Evolutionary conservation across 2,113 vertebrate genomes (phyloP), one percentile per base, ranked within the genome.

Genomic region (Prinia subflava): DNA sequence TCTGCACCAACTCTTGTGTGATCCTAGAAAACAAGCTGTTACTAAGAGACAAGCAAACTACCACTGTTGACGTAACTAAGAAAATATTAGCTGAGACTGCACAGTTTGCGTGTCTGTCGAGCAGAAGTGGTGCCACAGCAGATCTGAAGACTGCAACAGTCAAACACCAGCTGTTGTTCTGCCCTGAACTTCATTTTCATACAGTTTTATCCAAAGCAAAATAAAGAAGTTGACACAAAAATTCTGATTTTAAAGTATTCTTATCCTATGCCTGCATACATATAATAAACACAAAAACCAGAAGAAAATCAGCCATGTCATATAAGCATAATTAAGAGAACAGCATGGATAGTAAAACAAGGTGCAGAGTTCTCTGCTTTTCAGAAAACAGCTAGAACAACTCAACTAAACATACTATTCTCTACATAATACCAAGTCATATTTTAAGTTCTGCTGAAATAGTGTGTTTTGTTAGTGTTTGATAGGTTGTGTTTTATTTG

Each of bases 1-100:
- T 99, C 98, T 23, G 99, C 99, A 37, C 99, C 99, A 90, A 99
- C 98, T 92, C 98, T 98, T 1, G 98, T 99, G 93, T 98, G 99
- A 94, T 99, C 98, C 99, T 99, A 84, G 49, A 90, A 89, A 93
- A 97, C 1, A 96, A 86, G 73, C 37, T 56, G 62, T 93, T 53
- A 84, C 75, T 69, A 57, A 80, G 80, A 90, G 82, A 92, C 55
- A 87, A 82, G 63, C 13, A 78, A 74, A 33, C 23, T 39, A 64
- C 10, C 28, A 21, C 25, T 90, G 56, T 88, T 92, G 82, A 74
- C n/a, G 30, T 30, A 88, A 75, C 50, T 25, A 80, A 76, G 59
- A 80, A 63, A 92, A 79, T 37, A 80, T 63, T 73, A 77, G 68
- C 33, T 69, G 31, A 92, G 82, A 79, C 63, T 73, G 46, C 56